Evolutionary conservation across 2,888 invertebrate genomes (phyloP).

Genomic region (Tortrix viridana): DNA sequence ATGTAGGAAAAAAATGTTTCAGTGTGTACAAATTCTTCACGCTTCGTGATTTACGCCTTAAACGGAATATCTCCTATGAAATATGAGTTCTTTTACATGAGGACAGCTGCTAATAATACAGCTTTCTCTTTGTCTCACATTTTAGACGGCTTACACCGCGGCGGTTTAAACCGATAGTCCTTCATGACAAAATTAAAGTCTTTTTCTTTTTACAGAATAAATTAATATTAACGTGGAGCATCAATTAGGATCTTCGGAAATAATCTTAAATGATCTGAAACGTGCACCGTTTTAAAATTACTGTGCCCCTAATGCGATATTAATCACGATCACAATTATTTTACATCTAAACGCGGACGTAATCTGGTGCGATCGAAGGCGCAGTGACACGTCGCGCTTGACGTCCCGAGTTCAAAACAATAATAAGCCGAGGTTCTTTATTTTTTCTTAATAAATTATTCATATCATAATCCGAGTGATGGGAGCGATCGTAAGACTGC

Average conservation of each 20-base stretch:
- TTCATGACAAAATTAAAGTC: slow-evolving; percentile 13
- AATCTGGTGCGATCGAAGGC: slow-evolving; percentile 59
- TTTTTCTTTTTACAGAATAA: slow-evolving; percentile 1
- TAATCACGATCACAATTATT: slow-evolving; percentile 53
- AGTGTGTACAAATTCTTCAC: slow-evolving; percentile 53
- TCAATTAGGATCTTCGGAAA: slow-evolving; percentile 12
- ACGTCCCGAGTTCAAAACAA: slow-evolving; percentile 77
- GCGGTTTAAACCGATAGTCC: slow-evolving; percentile 37
- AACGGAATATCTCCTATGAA: slow-evolving; percentile 69
- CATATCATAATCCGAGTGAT: slow-evolving; percentile 83
- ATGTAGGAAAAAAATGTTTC: slow-evolving; percentile 33
- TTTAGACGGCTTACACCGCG: slow-evolving; percentile 48
- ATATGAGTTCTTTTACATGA: slow-evolving; percentile 63
- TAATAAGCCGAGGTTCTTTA: slow-evolving; percentile 65
- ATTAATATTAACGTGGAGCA: slow-evolving; percentile 11
- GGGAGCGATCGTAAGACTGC: slow-evolving; percentile 68
- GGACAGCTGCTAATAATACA: slow-evolving; percentile 73
- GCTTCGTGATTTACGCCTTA: slow-evolving; percentile 64
- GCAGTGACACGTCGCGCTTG: slow-evolving; percentile 65
- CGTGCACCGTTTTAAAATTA: slow-evolving; percentile 12
- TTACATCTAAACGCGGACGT: slow-evolving; percentile 53
- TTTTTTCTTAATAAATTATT: slow-evolving; percentile 80
- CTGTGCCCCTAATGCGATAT: slow-evolving; percentile 46
- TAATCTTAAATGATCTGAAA: slow-evolving; percentile 20
- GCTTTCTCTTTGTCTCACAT: slow-evolving; percentile 61